These are phyloP conservation scores for Cerastoderma edule DNA, from an alignment of 2,888 invertebrate species.

Conservation along the genomic window DNA sequence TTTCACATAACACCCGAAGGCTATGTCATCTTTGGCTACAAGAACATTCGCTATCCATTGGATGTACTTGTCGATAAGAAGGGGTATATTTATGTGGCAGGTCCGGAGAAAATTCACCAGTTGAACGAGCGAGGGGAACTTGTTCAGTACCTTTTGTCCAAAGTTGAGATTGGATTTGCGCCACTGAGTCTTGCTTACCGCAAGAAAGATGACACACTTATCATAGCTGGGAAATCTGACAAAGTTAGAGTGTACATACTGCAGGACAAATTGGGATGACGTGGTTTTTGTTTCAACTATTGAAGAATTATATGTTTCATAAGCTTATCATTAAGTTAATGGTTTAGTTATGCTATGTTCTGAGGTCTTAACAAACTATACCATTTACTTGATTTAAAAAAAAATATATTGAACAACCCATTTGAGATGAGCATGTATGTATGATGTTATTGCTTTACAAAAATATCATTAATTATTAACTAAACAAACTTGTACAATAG, in stretches of 20 bases:
- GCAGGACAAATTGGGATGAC: conserved; percentile 9
- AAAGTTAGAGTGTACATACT: conserved; percentile 46
- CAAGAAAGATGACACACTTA: conserved; percentile 43
- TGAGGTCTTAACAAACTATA: no score
- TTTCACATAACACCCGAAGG: conserved; percentile 56
- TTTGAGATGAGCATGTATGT: no score
- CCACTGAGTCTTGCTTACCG: conserved; percentile 42
- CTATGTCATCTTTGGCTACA: conserved; percentile 55
- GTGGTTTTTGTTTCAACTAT: no score
- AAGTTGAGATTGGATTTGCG: conserved; percentile 54
- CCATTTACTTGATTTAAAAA: no score
- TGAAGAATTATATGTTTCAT: no score
- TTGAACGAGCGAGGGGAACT: conserved; percentile 52
- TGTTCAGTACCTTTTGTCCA: conserved; percentile 46
- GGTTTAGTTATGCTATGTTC: no score
- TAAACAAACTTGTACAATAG: no score
- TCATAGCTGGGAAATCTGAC: conserved; percentile 53
- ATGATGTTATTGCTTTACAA: no score
- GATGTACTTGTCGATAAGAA: conserved; percentile 51
- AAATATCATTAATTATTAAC: no score
- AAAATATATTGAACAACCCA: no score
- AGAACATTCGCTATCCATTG: conserved; percentile 43
- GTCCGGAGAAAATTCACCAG: conserved; percentile 50
- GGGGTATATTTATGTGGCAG: conserved; percentile 51
- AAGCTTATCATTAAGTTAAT: no score